Evolutionary conservation across 2,797 vertebrate genomes (phyloP), one percentile per base, ranked within the genome.

Genomic region (Poliocrania exsul): DNA sequence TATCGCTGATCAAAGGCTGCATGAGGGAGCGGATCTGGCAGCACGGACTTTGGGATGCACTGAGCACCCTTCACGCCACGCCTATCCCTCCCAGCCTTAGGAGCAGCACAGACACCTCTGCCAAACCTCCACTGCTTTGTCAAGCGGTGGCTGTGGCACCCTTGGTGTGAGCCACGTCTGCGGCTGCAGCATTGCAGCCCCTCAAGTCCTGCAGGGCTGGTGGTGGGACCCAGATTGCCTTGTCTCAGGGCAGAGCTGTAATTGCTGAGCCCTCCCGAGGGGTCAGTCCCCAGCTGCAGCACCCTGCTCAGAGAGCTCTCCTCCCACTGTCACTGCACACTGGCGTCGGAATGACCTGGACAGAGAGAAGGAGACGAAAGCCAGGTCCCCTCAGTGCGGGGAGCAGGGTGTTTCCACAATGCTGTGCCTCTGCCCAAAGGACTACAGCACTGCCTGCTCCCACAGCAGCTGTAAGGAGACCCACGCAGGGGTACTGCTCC

Each of bases 371-470:
- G 38, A 77, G n/a, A 8, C 21, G 31, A 57, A 64, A 42, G 53
- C 28, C 56, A 19, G 6, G 8, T 37, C 19, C 25, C 16, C 54
- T 13, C 18, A 3, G 33, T 2, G 10, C 0, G 3, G 21, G 42
- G n/a, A 85, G 24, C 44, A 26, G 37, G 8, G 23, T 51, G 25
- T 49, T 33, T 9, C 28, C 0, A 0, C 0, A 0, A 21, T 16
- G 23, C 35, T 1, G 1, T n/a, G 44, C 5, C 85, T 19, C 42
- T 10, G 3, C 44, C 23, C 23, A 24, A 58, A 72, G 53, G 64
- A 58, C 16, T 4, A 14, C 35, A 14, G 47, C 0, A 0, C 35
- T 66, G 40, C 38, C 49, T 37, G 16, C 14, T 23, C 21, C 44
- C 60, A 17, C 0, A 0, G 54, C 7, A 13, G 46, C 56, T 7